These are phyloP conservation scores for Acronicta alni DNA, from an alignment of 2,888 invertebrate genomes.

Conservation along the genomic window DNA sequence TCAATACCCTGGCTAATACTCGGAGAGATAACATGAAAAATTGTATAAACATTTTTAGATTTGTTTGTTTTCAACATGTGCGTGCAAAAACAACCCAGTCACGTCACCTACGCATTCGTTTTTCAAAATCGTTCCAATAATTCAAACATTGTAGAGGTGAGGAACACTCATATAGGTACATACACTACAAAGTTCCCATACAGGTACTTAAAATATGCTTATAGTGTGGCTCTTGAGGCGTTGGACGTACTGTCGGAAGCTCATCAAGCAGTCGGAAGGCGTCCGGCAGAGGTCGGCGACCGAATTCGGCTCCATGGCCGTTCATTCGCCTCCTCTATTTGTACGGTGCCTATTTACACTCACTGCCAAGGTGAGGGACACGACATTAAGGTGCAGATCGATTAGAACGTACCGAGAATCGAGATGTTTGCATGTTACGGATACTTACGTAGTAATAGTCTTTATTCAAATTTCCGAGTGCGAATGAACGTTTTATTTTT, in stretches of 20 bases:
- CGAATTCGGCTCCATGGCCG: constrained; percentile 80
- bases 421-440: constrained; percentile 11
- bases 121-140: constrained; percentile 20
- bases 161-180: not conserved
- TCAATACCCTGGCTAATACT: constrained; percentile 56
- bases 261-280: constrained; percentile 76
- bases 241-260: constrained; percentile 69
- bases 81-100: constrained; percentile 9
- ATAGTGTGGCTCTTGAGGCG: constrained; percentile 50
- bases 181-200: constrained; percentile 3
- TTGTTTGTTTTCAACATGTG: constrained; percentile 38
- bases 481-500: constrained; percentile 6
- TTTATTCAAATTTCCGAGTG: not conserved
- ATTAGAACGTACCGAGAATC: constrained; percentile 40
- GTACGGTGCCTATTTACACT: constrained; percentile 68
- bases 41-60: constrained; percentile 37
- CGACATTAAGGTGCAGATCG: constrained; percentile 48
- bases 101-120: constrained; percentile 1
- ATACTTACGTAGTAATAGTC: constrained; percentile 1
- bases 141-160: constrained; percentile 10
- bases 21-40: constrained; percentile 39
- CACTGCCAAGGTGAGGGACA: constrained; percentile 84
- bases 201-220: constrained; percentile 37
- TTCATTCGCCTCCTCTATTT: constrained; percentile 75
- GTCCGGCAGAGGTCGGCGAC: constrained; percentile 78